phyloP scores from a whole-genome alignment of 2,113 vertebrate species.

The Haemorhous mexicanus region DNA sequence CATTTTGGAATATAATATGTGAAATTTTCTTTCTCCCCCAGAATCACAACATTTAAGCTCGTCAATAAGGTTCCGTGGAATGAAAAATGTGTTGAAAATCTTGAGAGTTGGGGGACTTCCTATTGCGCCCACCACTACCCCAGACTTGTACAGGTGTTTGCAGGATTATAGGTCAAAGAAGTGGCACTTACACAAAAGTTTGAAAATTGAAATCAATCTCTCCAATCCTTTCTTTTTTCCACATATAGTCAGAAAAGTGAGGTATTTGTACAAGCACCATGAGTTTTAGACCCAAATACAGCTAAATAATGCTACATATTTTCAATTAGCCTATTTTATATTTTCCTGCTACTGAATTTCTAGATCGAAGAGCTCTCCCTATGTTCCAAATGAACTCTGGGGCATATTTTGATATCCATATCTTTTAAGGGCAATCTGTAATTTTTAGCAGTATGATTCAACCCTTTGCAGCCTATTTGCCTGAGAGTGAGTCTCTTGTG shows the following conservation, averaged over 20 bases:
- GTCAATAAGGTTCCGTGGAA: not conserved
- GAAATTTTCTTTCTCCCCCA: not conserved
- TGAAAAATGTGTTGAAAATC: not conserved
- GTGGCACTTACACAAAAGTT: not conserved
- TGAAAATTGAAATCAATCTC: not conserved
- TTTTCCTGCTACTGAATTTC: not conserved
- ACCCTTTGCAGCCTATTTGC: fast-evolving
- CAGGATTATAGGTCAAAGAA: not conserved
- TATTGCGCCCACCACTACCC: fast-evolving
- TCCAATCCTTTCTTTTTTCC: not conserved
- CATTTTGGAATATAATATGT: not conserved
- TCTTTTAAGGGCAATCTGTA: not conserved
- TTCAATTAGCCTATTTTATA: not conserved
- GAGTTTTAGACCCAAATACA: not conserved
- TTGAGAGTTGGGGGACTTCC: not conserved
- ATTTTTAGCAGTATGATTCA: not conserved
- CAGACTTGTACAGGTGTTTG: not conserved
- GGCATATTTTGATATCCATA: not conserved
- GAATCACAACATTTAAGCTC: not conserved
- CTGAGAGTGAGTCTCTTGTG: not conserved
- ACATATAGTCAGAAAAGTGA: not conserved
- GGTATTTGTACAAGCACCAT: fast-evolving
- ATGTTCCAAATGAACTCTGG: not conserved
- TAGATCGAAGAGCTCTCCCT: not conserved
- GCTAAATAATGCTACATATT: not conserved